Evolutionary conservation across 2,797 vertebrate species (phyloP).

Genomic region (Cetoscarus ocellatus): DNA sequence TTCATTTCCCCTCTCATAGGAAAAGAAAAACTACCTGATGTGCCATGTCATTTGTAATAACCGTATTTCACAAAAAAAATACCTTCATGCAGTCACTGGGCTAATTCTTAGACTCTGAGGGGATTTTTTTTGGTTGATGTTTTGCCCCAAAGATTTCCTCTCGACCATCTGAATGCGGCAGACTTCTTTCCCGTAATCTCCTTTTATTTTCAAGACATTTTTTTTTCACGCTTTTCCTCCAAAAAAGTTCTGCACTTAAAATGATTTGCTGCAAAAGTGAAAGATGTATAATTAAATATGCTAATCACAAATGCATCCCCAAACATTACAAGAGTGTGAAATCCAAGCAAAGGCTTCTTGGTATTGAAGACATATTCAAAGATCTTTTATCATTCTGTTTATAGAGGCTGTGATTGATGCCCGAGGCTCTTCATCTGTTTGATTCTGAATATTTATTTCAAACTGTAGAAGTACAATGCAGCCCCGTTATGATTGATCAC

Average conservation of each 20-base stretch:
- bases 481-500: conserved; percentile 33
- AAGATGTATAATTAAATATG: background rate
- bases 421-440: conserved; percentile 36
- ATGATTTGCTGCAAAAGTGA: background rate
- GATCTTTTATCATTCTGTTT: conserved; percentile 23
- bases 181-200: background rate
- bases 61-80: conserved; percentile 52
- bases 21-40: conserved; percentile 28
- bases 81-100: conserved; percentile 46
- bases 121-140: no score
- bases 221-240: no score
- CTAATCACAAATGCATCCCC: conserved; percentile 1
- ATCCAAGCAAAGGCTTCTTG: conserved; percentile 6
- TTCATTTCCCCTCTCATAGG: conserved; percentile 6
- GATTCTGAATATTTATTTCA: conserved; percentile 18
- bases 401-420: conserved; percentile 28
- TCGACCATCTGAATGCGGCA: background rate
- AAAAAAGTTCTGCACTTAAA: conserved; percentile 4
- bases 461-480: conserved; percentile 9
- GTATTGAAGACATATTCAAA: background rate
- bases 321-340: background rate
- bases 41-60: conserved; percentile 50
- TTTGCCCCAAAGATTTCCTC: no score
- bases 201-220: background rate
- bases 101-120: conserved; percentile 11